phyloP scores from a whole-genome alignment of 1,140 invertebrate genomes.

The Stenopsyche tienmushanensis region DNA sequence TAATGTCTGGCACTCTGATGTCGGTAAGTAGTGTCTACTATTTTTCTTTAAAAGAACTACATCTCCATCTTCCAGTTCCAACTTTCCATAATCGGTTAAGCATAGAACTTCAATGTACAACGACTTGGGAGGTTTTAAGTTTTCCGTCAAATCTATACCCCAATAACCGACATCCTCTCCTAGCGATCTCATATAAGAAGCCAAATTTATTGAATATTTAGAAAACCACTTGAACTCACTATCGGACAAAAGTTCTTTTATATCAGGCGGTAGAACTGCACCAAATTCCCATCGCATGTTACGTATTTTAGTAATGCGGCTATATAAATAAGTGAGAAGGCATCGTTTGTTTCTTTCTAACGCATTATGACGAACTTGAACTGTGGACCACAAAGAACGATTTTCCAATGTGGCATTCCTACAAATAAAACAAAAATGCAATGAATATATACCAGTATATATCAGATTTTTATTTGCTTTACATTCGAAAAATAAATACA shows the following conservation, averaged over 20 bases:
- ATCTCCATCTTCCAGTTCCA: slow-evolving; percentile 91
- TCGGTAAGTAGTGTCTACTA: slow-evolving; percentile 86
- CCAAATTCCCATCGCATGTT: slow-evolving; percentile 93
- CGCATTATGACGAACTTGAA: slow-evolving; percentile 80
- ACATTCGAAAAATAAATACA: no score
- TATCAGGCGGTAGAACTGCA: slow-evolving; percentile 81
- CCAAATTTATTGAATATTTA: slow-evolving; percentile 83
- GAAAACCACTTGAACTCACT: slow-evolving; percentile 85
- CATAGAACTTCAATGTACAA: slow-evolving; percentile 91
- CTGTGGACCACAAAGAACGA: slow-evolving; percentile 61
- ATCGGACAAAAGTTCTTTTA: slow-evolving; percentile 77
- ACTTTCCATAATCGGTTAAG: slow-evolving; percentile 87
- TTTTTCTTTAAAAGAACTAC: slow-evolving; percentile 87
- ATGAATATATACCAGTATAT: no score
- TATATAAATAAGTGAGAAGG: slow-evolving; percentile 85
- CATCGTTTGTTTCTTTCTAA: slow-evolving; percentile 89
- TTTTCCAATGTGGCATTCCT: slow-evolving; percentile 46
- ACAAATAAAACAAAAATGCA: background rate
- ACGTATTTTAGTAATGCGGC: slow-evolving; percentile 76
- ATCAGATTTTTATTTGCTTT: no score
- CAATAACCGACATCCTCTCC: slow-evolving; percentile 69
- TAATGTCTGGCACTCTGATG: slow-evolving; percentile 86
- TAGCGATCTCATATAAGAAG: slow-evolving; percentile 85
- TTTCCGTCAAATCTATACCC: slow-evolving; percentile 84
- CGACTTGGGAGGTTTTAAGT: slow-evolving; percentile 89